Evolutionary conservation across 2,113 vertebrate genomes (phyloP), one percentile per base, ranked within the genome.

Genomic region (Plectropomus leopardus): DNA sequence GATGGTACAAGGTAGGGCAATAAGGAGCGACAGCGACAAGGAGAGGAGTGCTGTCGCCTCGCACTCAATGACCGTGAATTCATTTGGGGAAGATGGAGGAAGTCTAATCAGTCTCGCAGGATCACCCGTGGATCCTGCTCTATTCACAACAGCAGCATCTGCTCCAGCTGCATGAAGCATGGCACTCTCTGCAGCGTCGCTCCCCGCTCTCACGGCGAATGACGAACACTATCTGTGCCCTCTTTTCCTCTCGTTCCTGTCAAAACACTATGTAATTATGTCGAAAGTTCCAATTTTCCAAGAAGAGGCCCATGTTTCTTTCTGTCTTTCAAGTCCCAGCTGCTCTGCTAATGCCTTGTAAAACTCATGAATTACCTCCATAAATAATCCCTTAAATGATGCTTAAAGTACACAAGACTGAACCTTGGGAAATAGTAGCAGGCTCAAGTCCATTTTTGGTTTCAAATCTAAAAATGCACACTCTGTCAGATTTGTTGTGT

Each of bases 251-350:
- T 89, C 23, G 36, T 60, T 89, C 82, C 76, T 87, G 89, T 94
- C 90, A 90, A 92, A 92, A 91, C 88, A 84, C 86, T 65, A 55
- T 92, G 87, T 91, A 93, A 94, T 95, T 94, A 92, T 86, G 75
- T 72, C 82, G 86, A 93, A 91, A 86, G 87, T 90, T 85, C 60
- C 84, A 70, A 61, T 84, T 88, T 40, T 78, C 45, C 83, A 75
- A 83, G 59, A 86, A 88, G 72, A 86, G 85, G 82, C 63, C 68
- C 59, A 34, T 91, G 82, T 93, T 93, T 93, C 86, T 89, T 91
- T 89, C 90, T 86, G 84, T 92, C 90, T 92, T 89, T 92, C 86
- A 88, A 93, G 90, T 82, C 88, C 75, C 93, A 95, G 94, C 93
- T 95, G 93, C 90, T 92, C 85, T 76, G 67, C 69, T 90, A 79